A percentile compares a stretch with the other conserved stretches of the same genome.
These are phyloP conservation scores for Phrixothrix hirtus DNA, from an alignment of 2,888 invertebrate genomes.

Conservation along the genomic window DNA sequence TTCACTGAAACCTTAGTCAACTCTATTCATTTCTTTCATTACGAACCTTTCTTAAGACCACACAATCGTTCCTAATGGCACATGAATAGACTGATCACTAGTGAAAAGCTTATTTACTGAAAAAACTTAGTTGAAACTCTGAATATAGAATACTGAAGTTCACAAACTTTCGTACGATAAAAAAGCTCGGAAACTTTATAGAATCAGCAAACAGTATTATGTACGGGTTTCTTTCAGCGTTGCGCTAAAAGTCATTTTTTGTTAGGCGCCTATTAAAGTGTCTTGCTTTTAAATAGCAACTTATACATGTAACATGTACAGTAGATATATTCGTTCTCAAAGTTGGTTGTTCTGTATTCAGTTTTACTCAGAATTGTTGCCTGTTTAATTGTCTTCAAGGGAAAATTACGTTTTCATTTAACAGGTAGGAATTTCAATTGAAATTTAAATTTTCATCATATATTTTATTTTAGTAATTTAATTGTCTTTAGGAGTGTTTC, in stretches of 20 bases:
- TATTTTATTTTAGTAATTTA: no score
- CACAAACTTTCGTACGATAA: conserved; percentile 6
- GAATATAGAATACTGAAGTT: conserved; percentile 14
- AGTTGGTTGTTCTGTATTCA: no score
- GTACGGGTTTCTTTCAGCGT: no score
- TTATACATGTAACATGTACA: neutral
- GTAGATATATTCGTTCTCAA: neutral
- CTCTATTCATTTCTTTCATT: conserved; percentile 8
- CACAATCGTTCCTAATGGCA: conserved; percentile 17
- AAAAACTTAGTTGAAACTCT: conserved; percentile 16
- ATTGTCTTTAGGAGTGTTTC: no score
- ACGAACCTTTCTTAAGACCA: conserved; percentile 10
- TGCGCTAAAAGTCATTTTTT: no score
- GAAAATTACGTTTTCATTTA: no score
- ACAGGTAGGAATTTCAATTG: no score
- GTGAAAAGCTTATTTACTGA: conserved; percentile 16
- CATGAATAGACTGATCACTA: conserved; percentile 21
- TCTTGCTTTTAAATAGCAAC: no score
- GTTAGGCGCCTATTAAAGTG: no score
- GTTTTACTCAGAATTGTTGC: no score
- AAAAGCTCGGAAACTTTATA: neutral
- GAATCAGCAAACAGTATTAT: neutral
- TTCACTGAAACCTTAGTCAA: conserved; percentile 2
- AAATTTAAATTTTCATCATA: no score
- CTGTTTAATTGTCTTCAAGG: no score